Evolutionary conservation across 2,113 vertebrate species (phyloP).

Genomic region (Daphoenositta chrysoptera): DNA sequence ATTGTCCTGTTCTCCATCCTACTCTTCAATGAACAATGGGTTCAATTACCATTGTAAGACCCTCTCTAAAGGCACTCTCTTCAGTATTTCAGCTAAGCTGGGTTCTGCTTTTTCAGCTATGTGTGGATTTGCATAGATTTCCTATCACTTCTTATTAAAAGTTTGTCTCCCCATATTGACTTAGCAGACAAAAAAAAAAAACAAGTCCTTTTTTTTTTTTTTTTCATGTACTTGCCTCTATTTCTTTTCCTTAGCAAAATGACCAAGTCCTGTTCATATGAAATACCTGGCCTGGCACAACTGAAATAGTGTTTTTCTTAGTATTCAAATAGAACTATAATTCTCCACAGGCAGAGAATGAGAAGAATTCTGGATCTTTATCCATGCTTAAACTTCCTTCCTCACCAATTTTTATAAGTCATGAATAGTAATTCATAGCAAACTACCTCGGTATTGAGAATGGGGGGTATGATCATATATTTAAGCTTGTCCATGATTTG

Average conservation of each 20-base stretch:
- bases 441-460: neutral
- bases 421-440: neutral
- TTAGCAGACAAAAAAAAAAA: neutral
- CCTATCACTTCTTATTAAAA: neutral
- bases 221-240: neutral
- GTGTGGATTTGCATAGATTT: neutral
- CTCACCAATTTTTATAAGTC: neutral
- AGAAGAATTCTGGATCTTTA: neutral
- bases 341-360: neutral
- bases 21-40: neutral
- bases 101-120: neutral
- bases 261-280: neutral
- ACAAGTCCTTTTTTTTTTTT: neutral
- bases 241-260: neutral
- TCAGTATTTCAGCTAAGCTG: neutral
- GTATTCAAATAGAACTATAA: neutral
- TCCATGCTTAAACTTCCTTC: neutral
- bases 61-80: neutral
- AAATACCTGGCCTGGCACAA: neutral
- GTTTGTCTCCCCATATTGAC: neutral
- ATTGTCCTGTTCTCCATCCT: neutral
- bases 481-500: neutral
- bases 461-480: accelerated
- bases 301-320: neutral
- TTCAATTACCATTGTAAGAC: neutral